phyloP scores from a whole-genome alignment of 2,113 vertebrate genomes.

The Pitta sordida region DNA sequence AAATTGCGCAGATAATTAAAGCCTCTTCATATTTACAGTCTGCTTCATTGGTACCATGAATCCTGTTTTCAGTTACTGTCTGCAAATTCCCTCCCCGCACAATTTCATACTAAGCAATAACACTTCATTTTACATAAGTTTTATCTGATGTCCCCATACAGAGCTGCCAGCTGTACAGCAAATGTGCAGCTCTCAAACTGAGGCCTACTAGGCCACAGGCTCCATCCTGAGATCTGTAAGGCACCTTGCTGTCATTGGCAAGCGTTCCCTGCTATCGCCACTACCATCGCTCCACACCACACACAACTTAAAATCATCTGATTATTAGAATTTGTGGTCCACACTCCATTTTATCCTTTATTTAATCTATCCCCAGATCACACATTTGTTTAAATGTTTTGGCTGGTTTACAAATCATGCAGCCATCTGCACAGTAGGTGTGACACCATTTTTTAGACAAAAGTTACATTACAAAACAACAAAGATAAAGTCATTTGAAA shows the following conservation, averaged over 20 bases:
- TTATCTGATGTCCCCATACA: conserved; percentile 90
- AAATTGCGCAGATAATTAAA: conserved; percentile 79
- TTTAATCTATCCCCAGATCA: conserved; percentile 81
- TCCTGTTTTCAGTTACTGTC: conserved; percentile 77
- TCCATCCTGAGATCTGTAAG: conserved; percentile 88
- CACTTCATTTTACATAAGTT: conserved; percentile 83
- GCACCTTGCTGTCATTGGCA: conserved; percentile 85
- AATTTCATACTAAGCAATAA: conserved; percentile 86
- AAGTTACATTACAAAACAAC: conserved; percentile 85
- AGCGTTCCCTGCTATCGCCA: conserved; percentile 72
- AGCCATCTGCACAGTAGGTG: conserved; percentile 82
- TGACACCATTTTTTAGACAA: conserved; percentile 81
- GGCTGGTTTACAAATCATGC: conserved; percentile 86
- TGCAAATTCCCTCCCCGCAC: conserved; percentile 75
- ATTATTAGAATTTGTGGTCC: conserved; percentile 83
- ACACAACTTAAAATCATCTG: conserved; percentile 80
- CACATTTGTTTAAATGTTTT: conserved; percentile 91
- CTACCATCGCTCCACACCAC: conserved; percentile 69
- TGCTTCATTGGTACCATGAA: conserved; percentile 75
- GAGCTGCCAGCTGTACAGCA: conserved; percentile 96
- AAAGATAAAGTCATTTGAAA: conserved; percentile 84
- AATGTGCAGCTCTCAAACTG: conserved; percentile 90
- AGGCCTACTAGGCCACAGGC: conserved; percentile 87
- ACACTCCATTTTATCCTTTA: conserved; percentile 80
- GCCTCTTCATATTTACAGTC: conserved; percentile 77